Conservation (phyloP, 64 coral and sea anemone species). For the Trachythela sp. region DNA sequence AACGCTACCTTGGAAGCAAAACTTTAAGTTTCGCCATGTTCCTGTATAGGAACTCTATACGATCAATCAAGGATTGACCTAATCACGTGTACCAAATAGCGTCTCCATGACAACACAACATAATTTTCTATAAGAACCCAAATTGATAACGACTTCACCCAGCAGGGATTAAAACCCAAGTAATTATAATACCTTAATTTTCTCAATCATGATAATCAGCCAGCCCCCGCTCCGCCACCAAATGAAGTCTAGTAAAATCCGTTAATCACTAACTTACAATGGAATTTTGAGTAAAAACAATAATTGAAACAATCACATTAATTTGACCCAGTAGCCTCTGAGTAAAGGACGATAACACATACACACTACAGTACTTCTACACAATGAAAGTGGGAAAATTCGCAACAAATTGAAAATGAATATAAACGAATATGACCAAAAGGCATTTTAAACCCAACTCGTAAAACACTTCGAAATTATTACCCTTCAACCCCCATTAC, state of each 20-base stretch:
- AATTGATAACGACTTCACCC: background rate
- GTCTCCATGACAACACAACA: background rate
- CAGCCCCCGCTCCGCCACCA: background rate
- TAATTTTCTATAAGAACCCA: slow-evolving; percentile 1
- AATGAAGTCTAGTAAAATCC: background rate
- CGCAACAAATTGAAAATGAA: background rate
- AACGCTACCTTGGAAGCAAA: background rate
- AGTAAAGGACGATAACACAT: background rate
- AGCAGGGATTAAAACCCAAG: background rate
- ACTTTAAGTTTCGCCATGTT: background rate
- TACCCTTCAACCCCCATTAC: background rate
- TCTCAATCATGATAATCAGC: background rate
- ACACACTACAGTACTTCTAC: background rate
- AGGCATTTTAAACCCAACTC: background rate
- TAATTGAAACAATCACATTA: background rate
- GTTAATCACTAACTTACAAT: background rate
- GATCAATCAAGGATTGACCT: background rate
- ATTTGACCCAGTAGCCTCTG: background rate
- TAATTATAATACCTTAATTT: background rate
- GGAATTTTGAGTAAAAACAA: background rate
- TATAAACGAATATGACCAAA: background rate
- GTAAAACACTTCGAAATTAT: background rate
- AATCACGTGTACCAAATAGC: slow-evolving; percentile 3
- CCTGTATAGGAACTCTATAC: background rate
- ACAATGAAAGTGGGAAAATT: background rate